A percentile compares a stretch with the other conserved stretches of the same genome.
Conservation (phyloP, 2,888 invertebrate genomes). For the Blastobasis adustella region DNA sequence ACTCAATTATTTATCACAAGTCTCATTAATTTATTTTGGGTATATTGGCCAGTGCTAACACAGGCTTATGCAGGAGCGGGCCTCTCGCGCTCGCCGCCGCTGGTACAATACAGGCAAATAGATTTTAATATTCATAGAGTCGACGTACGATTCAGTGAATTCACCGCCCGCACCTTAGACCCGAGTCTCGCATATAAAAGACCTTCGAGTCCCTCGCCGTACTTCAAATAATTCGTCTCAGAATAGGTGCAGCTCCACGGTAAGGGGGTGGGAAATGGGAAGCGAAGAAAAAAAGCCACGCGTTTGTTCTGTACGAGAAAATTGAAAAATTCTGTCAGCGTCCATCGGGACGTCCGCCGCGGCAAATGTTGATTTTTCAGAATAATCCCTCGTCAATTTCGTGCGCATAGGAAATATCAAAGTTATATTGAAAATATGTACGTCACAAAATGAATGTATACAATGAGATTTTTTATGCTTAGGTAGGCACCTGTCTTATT, state of each 20-base stretch:
- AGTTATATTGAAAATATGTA: conserved; percentile 13
- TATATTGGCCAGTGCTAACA: too few species aligned
- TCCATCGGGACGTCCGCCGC: conserved; percentile 38
- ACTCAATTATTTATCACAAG: too few species aligned
- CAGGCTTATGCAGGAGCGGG: too few species aligned
- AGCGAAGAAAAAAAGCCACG: conserved; percentile 42
- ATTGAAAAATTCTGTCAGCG: conserved; percentile 59
- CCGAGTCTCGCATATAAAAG: conserved; percentile 65
- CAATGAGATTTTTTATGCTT: too few species aligned
- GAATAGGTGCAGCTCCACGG: conserved; percentile 58
- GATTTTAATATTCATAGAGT: conserved; percentile 73
- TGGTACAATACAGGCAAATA: conserved; percentile 66
- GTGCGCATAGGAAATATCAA: conserved; percentile 20
- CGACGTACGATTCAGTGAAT: conserved; percentile 71
- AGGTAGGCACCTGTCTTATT: too few species aligned
- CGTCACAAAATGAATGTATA: conserved; percentile 8
- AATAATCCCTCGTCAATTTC: conserved; percentile 35
- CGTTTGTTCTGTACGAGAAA: conserved; percentile 54
- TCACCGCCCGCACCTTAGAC: conserved; percentile 68
- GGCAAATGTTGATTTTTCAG: conserved; percentile 34
- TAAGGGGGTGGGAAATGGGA: conserved; percentile 33
- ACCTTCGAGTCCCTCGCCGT: conserved; percentile 60
- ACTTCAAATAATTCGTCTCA: conserved; percentile 66
- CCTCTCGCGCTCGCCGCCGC: conserved; percentile 53
- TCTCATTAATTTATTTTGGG: too few species aligned